A percentile compares a stretch with the other conserved stretches of the same genome.
Evolutionary conservation across 2,888 invertebrate genomes (phyloP).

Genomic region (Spodoptera picta): DNA sequence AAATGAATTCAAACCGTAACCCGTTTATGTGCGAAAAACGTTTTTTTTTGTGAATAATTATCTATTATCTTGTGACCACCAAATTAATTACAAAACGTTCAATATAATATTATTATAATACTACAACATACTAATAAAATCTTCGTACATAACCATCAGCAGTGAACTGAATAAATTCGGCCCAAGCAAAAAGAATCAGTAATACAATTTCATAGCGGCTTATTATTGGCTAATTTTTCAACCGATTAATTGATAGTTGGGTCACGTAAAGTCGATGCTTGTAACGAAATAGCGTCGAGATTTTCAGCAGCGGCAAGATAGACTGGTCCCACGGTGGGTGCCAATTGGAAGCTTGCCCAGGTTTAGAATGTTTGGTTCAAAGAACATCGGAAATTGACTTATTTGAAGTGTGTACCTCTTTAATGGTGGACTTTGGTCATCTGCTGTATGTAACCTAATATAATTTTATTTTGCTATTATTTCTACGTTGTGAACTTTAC

Average conservation of each 20-base stretch:
- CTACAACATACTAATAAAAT: slow-evolving; percentile 9
- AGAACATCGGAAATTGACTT: slow-evolving; percentile 53
- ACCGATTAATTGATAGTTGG: slow-evolving; percentile 42
- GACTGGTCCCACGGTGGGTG: slow-evolving; percentile 45
- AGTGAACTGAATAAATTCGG: slow-evolving; percentile 25
- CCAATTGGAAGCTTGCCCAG: slow-evolving; percentile 57
- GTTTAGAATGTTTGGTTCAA: slow-evolving; percentile 29
- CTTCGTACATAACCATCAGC: slow-evolving; percentile 27
- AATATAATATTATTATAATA: slow-evolving; percentile 3
- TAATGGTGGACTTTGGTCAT: slow-evolving; percentile 13
- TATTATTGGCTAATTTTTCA: slow-evolving; percentile 45
- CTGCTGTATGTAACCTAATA: neutral
- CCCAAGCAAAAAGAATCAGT: slow-evolving; percentile 29
- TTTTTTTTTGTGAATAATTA: too few species aligned
- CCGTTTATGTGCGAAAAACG: too few species aligned
- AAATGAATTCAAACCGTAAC: too few species aligned
- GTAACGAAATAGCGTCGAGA: slow-evolving; percentile 38
- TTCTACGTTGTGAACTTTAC: too few species aligned
- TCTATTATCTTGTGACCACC: too few species aligned
- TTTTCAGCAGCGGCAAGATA: slow-evolving; percentile 33
- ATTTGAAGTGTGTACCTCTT: slow-evolving; percentile 37
- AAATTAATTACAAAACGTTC: too few species aligned
- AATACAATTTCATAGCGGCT: slow-evolving; percentile 43
- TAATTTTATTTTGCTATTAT: neutral
- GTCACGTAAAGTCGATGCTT: slow-evolving; percentile 52